A percentile compares a stretch with the other conserved stretches of the same genome.
Conservation (phyloP, 1,140 invertebrate genomes). For the Musca domestica region DNA sequence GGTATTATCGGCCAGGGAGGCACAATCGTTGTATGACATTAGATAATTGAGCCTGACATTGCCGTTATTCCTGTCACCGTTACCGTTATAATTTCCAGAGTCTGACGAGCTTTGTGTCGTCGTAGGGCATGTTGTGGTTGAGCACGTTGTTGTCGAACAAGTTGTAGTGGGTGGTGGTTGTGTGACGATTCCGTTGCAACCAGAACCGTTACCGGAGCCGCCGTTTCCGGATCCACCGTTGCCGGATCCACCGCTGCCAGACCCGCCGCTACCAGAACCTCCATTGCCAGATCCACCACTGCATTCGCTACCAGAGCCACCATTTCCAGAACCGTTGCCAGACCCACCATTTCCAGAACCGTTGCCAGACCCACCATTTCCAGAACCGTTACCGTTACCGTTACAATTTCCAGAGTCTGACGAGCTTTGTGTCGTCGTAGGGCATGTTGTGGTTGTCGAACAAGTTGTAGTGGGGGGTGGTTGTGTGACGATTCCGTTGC, state of each 20-base stretch:
- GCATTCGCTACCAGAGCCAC: not conserved
- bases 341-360: not conserved
- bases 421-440: not conserved
- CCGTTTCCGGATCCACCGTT: not conserved
- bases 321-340: conserved; percentile 1
- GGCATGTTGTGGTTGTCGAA: not conserved
- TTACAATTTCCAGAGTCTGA: not conserved
- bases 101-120: not conserved
- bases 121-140: not conserved
- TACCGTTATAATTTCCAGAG: not conserved
- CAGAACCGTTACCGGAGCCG: not conserved
- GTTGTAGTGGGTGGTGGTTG: no score
- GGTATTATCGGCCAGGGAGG: not conserved
- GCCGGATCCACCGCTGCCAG: not conserved
- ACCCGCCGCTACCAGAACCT: not conserved
- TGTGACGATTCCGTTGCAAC: no score
- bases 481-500: no score
- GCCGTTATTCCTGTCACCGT: not conserved
- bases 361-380: no score
- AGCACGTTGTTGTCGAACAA: not conserved
- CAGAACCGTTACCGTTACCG: not conserved
- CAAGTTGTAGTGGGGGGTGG: no score
- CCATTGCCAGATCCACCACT: no score
- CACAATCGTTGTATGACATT: not conserved
- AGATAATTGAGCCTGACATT: not conserved